Percentiles rank a stretch among this genome's conserved stretches.
Evolutionary conservation across 2,113 vertebrate species (phyloP).

Genomic region (Hemicordylus capensis): DNA sequence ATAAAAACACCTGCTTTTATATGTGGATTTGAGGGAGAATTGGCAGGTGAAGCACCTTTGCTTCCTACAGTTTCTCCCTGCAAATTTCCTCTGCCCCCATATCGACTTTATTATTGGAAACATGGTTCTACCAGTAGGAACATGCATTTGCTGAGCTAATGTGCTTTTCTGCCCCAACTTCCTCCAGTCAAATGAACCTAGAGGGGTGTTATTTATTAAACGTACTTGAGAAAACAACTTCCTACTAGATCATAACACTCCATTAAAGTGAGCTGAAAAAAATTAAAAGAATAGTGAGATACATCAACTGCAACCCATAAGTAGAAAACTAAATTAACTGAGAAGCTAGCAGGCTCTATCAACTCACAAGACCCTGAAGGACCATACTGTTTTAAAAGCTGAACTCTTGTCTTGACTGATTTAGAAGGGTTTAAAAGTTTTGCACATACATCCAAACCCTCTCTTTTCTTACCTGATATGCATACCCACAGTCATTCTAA

Average conservation of each 20-base stretch:
- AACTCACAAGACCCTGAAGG: neutral
- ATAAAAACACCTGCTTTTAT: too few relatives aligned
- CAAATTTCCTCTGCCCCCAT: neutral
- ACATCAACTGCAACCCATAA: neutral
- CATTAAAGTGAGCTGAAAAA: fast-evolving
- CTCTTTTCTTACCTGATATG: neutral
- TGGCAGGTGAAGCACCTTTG: too few relatives aligned
- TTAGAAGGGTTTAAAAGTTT: neutral
- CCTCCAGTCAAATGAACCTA: conserved; percentile 20
- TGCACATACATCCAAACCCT: neutral
- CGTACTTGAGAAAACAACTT: neutral
- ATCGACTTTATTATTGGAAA: neutral
- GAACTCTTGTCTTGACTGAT: neutral
- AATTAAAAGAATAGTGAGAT: neutral
- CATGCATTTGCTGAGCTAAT: neutral
- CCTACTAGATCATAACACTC: neutral
- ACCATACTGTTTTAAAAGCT: neutral
- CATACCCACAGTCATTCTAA: neutral
- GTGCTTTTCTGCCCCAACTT: neutral
- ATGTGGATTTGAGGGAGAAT: neutral
- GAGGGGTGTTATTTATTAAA: conserved; percentile 21
- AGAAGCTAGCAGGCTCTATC: neutral
- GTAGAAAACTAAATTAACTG: fast-evolving
- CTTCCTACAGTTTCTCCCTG: neutral
- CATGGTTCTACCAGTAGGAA: neutral